These are phyloP conservation scores for Eueremaeus valkanovi DNA, from an alignment of 2,888 invertebrate genomes.

Conservation along the genomic window DNA sequence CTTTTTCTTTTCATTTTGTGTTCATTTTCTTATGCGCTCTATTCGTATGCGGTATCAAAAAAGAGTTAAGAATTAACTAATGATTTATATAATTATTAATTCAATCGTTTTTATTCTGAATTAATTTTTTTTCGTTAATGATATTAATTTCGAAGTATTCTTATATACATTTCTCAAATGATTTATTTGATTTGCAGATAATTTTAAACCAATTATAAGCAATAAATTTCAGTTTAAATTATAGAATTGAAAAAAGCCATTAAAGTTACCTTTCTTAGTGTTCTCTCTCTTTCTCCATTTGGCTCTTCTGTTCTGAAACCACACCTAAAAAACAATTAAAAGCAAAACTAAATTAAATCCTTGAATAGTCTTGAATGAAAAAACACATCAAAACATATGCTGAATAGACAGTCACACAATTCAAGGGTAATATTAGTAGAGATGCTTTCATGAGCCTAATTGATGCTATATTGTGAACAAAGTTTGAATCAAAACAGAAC, in stretches of 20 bases:
- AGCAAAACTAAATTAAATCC: background rate
- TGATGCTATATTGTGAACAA: too few relatives aligned
- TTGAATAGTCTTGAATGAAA: background rate
- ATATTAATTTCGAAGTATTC: background rate
- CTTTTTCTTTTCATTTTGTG: background rate
- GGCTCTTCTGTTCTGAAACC: constrained; percentile 98
- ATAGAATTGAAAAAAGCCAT: background rate
- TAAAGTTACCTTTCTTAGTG: constrained; percentile 86
- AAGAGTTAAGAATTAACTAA: background rate
- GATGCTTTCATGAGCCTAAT: too few relatives aligned
- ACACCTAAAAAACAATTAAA: constrained; percentile 65
- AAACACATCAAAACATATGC: background rate
- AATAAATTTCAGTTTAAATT: background rate
- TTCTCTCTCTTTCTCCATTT: constrained; percentile 99
- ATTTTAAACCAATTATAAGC: background rate
- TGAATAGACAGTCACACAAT: background rate
- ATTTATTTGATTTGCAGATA: background rate
- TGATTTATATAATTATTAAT: background rate
- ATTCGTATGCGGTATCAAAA: too few relatives aligned
- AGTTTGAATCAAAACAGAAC: too few relatives aligned
- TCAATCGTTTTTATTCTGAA: background rate
- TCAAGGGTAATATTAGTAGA: background rate
- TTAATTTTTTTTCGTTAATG: background rate
- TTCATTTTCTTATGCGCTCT: too few relatives aligned
- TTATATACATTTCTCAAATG: background rate